phyloP scores from a whole-genome alignment of 2,113 vertebrate species.

The Anguilla rostrata region DNA sequence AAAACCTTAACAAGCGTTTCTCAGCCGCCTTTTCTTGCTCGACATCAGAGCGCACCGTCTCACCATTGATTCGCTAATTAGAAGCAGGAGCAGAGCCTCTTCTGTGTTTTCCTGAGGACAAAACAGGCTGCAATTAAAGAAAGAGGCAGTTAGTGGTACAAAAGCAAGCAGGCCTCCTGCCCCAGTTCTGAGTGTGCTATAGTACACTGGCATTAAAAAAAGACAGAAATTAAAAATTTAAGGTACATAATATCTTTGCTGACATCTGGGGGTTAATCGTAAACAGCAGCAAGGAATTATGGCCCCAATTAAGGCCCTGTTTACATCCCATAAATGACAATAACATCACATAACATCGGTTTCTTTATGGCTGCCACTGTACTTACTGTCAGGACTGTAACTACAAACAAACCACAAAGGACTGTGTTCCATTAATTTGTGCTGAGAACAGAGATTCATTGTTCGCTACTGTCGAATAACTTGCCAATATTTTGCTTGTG shows the following conservation, averaged over 20 bases:
- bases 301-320: constrained; percentile 1
- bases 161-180: background rate
- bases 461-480: background rate
- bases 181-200: background rate
- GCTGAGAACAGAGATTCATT: background rate
- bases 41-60: constrained; percentile 49
- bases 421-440: background rate
- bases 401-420: background rate
- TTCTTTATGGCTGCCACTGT: background rate
- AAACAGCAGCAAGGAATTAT: background rate
- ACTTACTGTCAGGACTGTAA: background rate
- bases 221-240: background rate
- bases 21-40: background rate
- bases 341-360: background rate
- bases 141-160: constrained; percentile 33
- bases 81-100: constrained; percentile 90
- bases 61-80: constrained; percentile 99
- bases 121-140: constrained; percentile 82
- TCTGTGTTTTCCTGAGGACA: constrained; percentile 99
- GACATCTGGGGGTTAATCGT: background rate
- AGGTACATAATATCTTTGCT: background rate
- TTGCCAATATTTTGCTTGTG: constrained; percentile 1
- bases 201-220: background rate
- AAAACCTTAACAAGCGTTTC: constrained; percentile 4
- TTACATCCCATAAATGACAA: background rate